Conservation (phyloP, 2,797 vertebrate species). For the Setipinna tenuifilis region DNA sequence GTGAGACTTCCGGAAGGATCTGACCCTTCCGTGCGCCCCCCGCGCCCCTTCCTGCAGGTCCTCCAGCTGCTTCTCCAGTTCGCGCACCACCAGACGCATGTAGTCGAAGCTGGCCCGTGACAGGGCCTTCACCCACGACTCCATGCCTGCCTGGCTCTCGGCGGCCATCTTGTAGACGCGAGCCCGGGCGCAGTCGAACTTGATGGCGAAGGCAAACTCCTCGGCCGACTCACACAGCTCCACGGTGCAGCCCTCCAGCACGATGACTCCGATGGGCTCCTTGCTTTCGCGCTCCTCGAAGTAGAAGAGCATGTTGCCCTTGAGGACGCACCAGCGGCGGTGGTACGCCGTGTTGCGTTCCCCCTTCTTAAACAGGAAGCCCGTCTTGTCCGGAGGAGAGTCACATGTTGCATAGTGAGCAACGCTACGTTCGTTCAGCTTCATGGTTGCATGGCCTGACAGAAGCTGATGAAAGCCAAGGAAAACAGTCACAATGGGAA, state of each 20-base stretch:
- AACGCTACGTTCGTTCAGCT: slow-evolving; percentile 94
- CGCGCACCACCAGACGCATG: slow-evolving; percentile 91
- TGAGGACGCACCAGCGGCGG: slow-evolving; percentile 95
- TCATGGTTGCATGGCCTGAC: slow-evolving; percentile 74
- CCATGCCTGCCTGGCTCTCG: slow-evolving; percentile 89
- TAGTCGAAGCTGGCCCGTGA: slow-evolving; percentile 95
- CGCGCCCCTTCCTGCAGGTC: slow-evolving; percentile 75
- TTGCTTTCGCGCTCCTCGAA: slow-evolving; percentile 90
- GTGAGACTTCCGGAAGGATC: slow-evolving; percentile 49
- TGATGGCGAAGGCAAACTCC: slow-evolving; percentile 90
- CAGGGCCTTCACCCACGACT: slow-evolving; percentile 95
- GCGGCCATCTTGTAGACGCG: slow-evolving; percentile 91
- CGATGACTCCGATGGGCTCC: slow-evolving; percentile 91
- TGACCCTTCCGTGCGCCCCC: slow-evolving; percentile 48
- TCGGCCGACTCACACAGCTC: slow-evolving; percentile 90
- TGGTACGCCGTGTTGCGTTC: slow-evolving; percentile 91
- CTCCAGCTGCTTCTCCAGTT: slow-evolving; percentile 92
- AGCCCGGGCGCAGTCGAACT: slow-evolving; percentile 82
- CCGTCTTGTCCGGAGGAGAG: slow-evolving; percentile 88
- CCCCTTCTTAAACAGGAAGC: slow-evolving; percentile 92
- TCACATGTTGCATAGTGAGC: slow-evolving; percentile 93
- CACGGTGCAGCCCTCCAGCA: slow-evolving; percentile 95
- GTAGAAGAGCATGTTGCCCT: slow-evolving; percentile 98
- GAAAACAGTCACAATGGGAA: too few species aligned
- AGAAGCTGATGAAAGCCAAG: neutral